Evolutionary conservation across 2,797 vertebrate genomes (phyloP), one percentile per base, ranked within the genome.

Genomic region (Ctenosaura bakeri): DNA sequence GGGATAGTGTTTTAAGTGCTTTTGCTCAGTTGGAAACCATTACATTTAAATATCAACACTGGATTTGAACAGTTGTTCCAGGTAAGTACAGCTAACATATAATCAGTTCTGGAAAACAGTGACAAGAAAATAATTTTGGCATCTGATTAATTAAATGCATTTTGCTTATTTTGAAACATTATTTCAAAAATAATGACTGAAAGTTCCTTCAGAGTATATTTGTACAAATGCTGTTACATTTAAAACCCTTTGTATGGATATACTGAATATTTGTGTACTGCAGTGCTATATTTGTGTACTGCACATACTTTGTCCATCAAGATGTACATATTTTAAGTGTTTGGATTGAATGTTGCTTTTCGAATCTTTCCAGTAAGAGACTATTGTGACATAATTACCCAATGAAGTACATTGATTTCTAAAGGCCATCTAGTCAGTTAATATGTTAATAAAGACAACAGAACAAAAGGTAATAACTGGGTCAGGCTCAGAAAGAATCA

Each of bases 1-100:
- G 97, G 96, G 96, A 97, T 97, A 97, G 94, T 96, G 94, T 95
- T 97, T 96, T 96, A 95, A 96, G 96, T 96, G 92, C 94, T 96
- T 97, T 97, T 96, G 96, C 97, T 96, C 94, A 94, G 92, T 96
- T 97, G 94, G 92, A 95, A 92, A 91, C 95, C 92, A 95, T 96
- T 96, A 96, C 0, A 13, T 89, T 95, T 76, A 92, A 97, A 93
- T 95, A 93, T 90, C 84, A 91, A 92, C 89, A 94, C 94, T 95
- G 93, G 82, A 13, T 88, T 87, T 88, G 89, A 95, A 92, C 5
- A 64, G 94, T 96, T 96, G 94, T 83, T 93, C 94, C 93, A 89
- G 91, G 88, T 94, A 93, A 88, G 94, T 50, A 6, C 92, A 89
- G 93, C 91, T 56, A 85, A 84, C 90, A 95, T 95, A 94, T 89